Percentiles rank a stretch among this genome's conserved stretches.
Evolutionary conservation across 2,888 invertebrate species (phyloP).

Genomic region (Leucoptera coffeella): DNA sequence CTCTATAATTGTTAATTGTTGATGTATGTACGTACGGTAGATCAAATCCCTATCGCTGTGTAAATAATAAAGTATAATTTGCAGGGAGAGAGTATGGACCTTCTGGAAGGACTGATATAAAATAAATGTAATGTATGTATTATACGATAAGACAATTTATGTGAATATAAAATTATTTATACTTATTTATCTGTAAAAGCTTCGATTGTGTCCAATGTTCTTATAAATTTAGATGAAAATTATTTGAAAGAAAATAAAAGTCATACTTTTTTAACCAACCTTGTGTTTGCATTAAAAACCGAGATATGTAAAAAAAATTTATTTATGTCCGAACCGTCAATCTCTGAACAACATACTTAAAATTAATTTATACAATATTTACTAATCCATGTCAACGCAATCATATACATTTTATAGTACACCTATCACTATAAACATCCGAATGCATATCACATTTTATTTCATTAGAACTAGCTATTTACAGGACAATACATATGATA

Average conservation of each 20-base stretch:
- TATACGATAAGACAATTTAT: conserved; percentile 50
- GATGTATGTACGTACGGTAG: conserved; percentile 52
- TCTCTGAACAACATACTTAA: conserved; percentile 22
- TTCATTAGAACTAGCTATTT: conserved; percentile 23
- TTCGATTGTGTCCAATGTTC: conserved; percentile 55
- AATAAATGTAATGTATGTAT: conserved; percentile 52
- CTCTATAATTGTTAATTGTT: conserved; percentile 54
- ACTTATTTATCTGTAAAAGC: conserved; percentile 55
- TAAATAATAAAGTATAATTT: conserved; percentile 51
- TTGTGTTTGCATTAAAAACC: conserved; percentile 15
- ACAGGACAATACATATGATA: conserved; percentile 20
- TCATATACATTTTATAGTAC: conserved; percentile 44
- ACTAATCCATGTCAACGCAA: conserved; percentile 43
- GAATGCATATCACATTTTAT: conserved; percentile 42
- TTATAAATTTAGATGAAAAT: conserved; percentile 54
- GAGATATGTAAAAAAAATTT: conserved; percentile 42
- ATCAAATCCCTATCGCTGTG: conserved; percentile 51
- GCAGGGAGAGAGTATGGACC: conserved; percentile 51
- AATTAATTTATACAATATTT: conserved; percentile 44
- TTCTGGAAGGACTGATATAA: conserved; percentile 55
- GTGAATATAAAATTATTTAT: conserved; percentile 55
- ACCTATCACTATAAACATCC: conserved; percentile 32
- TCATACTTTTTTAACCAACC: conserved; percentile 54
- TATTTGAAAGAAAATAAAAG: conserved; percentile 52
- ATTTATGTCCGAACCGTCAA: conserved; percentile 44